Percentiles rank a stretch among this genome's conserved stretches.
Conservation (phyloP, 2,888 invertebrate species). For the Meliscaeva auricollis region DNA sequence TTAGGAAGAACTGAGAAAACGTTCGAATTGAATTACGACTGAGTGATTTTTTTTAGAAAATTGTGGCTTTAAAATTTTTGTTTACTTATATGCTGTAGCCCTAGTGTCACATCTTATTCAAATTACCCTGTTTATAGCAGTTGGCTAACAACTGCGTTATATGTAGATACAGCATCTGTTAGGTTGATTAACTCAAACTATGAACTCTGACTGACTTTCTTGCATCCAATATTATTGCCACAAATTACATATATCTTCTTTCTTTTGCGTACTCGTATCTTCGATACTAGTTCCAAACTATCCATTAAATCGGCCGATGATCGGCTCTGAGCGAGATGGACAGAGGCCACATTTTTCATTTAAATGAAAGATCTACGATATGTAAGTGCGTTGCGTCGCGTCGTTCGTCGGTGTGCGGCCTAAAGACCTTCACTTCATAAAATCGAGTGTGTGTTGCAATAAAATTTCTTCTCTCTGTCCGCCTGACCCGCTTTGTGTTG, state of each 20-base stretch:
- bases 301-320: conserved; percentile 57
- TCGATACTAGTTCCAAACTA: conserved; percentile 25
- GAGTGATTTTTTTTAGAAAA: no score
- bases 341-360: conserved; percentile 29
- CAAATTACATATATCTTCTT: no score
- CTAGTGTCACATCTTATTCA: no score
- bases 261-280: conserved; percentile 19
- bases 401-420: conserved; percentile 9
- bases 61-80: no score
- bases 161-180: no score
- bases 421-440: conserved; percentile 67
- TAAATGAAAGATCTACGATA: conserved; percentile 49
- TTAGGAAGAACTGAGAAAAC: no score
- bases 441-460: conserved; percentile 48
- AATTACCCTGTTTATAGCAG: no score
- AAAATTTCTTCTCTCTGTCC: conserved; percentile 59
- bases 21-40: no score
- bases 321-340: conserved; percentile 36
- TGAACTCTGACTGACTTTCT: conserved; percentile 47
- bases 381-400: conserved; percentile 27
- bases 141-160: no score
- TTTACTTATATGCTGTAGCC: no score
- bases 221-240: no score
- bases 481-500: conserved; percentile 67
- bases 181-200: neutral